phyloP scores from a whole-genome alignment of 2,113 vertebrate species.

The Hyaena hyaena region DNA sequence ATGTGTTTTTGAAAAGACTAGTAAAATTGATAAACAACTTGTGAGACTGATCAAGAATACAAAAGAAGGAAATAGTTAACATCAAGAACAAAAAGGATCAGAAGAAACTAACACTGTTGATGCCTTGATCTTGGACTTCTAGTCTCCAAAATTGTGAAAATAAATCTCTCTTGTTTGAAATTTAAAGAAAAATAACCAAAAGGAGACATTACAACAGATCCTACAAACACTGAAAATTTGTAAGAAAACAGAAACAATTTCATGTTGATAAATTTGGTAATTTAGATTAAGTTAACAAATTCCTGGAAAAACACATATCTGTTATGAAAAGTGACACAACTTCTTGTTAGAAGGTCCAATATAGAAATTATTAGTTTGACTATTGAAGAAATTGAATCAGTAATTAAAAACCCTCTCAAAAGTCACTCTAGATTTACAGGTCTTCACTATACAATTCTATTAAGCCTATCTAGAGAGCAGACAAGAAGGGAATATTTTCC shows the following conservation, averaged over 20 bases:
- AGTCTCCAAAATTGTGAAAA: too few relatives aligned
- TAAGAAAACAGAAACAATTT: constrained; percentile 13
- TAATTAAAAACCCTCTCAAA: background rate
- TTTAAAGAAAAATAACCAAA: too few relatives aligned
- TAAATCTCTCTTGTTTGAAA: too few relatives aligned
- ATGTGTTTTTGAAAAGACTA: background rate
- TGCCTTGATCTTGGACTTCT: too few relatives aligned
- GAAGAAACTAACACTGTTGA: too few relatives aligned
- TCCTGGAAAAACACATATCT: background rate
- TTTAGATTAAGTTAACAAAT: background rate
- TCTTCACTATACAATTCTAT: background rate
- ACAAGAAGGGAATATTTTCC: background rate
- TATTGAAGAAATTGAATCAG: background rate
- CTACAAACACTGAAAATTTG: background rate
- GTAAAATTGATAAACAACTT: background rate
- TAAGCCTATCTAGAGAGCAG: background rate
- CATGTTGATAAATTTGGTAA: background rate
- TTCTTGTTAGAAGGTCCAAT: background rate
- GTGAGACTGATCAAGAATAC: background rate
- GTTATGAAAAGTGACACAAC: background rate
- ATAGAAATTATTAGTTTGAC: background rate
- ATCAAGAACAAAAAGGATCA: background rate
- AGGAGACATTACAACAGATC: background rate
- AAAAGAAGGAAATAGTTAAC: background rate
- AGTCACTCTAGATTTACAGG: background rate